phyloP scores from a whole-genome alignment of 1,140 invertebrate species.

The Micrasema minimum region DNA sequence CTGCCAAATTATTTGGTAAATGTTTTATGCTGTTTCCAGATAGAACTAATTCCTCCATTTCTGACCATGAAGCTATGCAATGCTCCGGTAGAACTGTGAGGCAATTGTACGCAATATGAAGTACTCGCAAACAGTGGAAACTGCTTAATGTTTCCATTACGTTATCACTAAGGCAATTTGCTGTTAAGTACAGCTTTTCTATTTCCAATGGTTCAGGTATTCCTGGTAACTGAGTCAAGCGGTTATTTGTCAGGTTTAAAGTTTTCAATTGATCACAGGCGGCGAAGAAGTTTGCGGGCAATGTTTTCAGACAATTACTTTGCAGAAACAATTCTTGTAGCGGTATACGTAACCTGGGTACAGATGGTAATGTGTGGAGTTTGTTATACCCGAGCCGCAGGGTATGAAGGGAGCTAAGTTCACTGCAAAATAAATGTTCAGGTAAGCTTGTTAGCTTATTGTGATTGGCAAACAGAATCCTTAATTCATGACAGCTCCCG shows the following conservation, averaged over 20 bases:
- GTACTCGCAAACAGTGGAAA: constrained; percentile 72
- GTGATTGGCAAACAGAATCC: constrained; percentile 78
- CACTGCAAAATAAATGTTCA: constrained; percentile 78
- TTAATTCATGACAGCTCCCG: constrained; percentile 77
- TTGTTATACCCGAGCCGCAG: constrained; percentile 82
- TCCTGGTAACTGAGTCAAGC: constrained; percentile 73
- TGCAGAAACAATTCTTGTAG: constrained; percentile 80
- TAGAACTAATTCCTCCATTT: constrained; percentile 83
- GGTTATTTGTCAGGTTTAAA: constrained; percentile 83
- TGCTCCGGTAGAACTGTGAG: constrained; percentile 79
- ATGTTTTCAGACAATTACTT: constrained; percentile 77
- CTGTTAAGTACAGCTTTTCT: constrained; percentile 80
- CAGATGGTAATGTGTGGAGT: constrained; percentile 75
- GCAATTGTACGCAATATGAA: constrained; percentile 84
- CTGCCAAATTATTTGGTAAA: constrained; percentile 80
- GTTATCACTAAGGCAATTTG: constrained; percentile 81
- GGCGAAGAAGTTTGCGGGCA: constrained; percentile 81
- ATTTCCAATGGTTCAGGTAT: constrained; percentile 70
- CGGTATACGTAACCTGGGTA: constrained; percentile 73
- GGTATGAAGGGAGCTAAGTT: constrained; percentile 75
- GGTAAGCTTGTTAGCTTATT: constrained; percentile 77
- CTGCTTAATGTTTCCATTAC: constrained; percentile 75
- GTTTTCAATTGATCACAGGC: constrained; percentile 77
- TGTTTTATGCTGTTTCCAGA: constrained; percentile 84
- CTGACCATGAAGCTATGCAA: constrained; percentile 78